These are phyloP conservation scores for Odontomachus brunneus DNA, from an alignment of 1,140 invertebrate genomes.

Conservation along the genomic window DNA sequence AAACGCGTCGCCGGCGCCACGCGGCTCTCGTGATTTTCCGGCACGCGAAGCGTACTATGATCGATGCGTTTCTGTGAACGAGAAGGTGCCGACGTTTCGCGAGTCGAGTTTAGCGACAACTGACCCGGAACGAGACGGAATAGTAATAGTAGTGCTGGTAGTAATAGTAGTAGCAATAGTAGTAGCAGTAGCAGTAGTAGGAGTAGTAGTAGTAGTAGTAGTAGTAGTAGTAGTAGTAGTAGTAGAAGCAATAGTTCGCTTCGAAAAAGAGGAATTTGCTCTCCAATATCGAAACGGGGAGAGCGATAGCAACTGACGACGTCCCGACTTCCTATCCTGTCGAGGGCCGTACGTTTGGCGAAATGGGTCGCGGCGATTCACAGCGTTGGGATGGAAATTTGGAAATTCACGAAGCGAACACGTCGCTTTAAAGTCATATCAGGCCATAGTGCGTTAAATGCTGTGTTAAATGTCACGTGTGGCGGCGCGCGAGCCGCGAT, in stretches of 20 bases:
- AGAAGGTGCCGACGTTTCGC: neutral
- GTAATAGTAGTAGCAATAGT: no score
- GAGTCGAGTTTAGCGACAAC: neutral
- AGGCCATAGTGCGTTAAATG: conserved; percentile 31
- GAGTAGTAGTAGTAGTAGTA: no score
- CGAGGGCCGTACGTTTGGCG: neutral
- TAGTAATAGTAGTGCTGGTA: no score
- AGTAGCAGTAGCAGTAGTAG: no score
- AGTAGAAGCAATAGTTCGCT: no score
- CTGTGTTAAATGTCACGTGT: conserved; percentile 56
- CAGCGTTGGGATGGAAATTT: neutral
- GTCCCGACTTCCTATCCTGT: neutral
- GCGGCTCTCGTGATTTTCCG: conserved; percentile 7
- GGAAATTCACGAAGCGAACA: conserved; percentile 8
- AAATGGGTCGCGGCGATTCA: neutral
- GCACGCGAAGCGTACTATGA: neutral
- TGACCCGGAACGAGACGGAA: neutral
- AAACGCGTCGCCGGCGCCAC: conserved; percentile 5
- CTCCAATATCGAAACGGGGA: neutral
- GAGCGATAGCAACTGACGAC: neutral
- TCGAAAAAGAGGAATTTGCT: neutral
- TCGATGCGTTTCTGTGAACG: conserved; percentile 20
- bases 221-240: no score
- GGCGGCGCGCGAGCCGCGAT: neutral
- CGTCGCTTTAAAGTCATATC: conserved; percentile 49